Base-by-base conservation (phyloP, 1,140 invertebrate genomes). In the Calephelis nemesis region DNA sequence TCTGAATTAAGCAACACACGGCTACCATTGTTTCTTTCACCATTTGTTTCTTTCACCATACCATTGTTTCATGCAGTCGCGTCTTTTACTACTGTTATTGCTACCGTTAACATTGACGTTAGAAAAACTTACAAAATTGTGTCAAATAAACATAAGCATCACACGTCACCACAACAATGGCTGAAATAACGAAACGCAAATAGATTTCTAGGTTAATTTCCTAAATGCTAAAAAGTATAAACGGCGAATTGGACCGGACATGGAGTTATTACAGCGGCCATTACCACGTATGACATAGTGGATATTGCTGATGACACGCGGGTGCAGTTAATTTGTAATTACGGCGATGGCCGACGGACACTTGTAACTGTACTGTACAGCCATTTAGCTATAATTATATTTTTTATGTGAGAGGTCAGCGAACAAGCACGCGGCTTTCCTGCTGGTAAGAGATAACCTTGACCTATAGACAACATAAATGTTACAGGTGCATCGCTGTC, bases 231-330 rank as follows among this genome's bases (percentile, higher is more conserved):
- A 68, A 68, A 58, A 40, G 62, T 58, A 39, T 12, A 10, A 30
- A 58, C 52, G 47, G 39, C 8, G 47, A 71, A 71, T 62, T 71
- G 69, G 69, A 71, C 39, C 70, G 70, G 66, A 71, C 60, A 68
- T 58, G 30, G 52, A 15, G 52, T 58, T 58, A 58, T 71, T 68
- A 67, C 66, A 0, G 19, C 52, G 52, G 9, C 11, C 10, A 58
- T 58, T 58, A 58, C 52, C 19, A 15, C 52, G 19, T 58, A 58
- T 58, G 52, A 39, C 52, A 54, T 58, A 62, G 67, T 47, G 52
- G 70, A 67, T 65, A 71, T 71, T 68, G 48, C 62, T 48, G 54
- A 45, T 15, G 66, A 39, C 52, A 58, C 52, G 52, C 19, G 52
- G 52, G 50, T 54, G 50, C 52, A 39, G 19, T 6, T 58, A 58